A percentile compares a stretch with the other conserved stretches of the same genome.
These are phyloP conservation scores for Drosophila truncata DNA, from an alignment of 1,140 invertebrate species.

Conservation along the genomic window DNA sequence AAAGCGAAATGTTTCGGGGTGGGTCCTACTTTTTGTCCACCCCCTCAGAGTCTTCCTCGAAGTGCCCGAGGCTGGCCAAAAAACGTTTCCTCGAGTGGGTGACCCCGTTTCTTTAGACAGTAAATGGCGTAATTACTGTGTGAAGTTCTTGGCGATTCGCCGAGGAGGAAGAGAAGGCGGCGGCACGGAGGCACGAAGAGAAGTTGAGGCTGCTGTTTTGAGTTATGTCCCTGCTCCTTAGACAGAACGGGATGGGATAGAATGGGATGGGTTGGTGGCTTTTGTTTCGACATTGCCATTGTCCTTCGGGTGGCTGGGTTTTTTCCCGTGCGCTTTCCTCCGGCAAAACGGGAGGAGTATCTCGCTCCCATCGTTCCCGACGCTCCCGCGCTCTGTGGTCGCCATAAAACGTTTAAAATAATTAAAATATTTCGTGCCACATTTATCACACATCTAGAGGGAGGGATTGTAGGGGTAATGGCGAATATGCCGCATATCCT, in stretches of 20 bases:
- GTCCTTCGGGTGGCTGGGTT: conserved; percentile 54
- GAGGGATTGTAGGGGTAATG: conserved; percentile 49
- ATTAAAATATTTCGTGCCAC: conserved; percentile 85
- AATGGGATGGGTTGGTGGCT: conserved; percentile 34
- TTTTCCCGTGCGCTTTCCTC: conserved; percentile 41
- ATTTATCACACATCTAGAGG: conserved; percentile 70
- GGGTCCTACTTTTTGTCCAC: conserved; percentile 29
- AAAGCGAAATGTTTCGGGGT: conserved; percentile 42
- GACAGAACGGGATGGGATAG: conserved; percentile 23
- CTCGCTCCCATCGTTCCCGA: conserved; percentile 52
- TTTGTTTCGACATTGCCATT: conserved; percentile 73
- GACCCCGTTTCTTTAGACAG: conserved; percentile 73
- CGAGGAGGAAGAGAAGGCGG: not conserved
- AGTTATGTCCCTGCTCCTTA: conserved; percentile 68
- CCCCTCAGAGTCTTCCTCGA: conserved; percentile 10
- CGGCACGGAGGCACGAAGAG: conserved; percentile 1
- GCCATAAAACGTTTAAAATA: conserved; percentile 85
- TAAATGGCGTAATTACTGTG: conserved; percentile 83
- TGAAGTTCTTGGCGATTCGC: conserved; percentile 58
- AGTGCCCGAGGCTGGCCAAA: conserved; percentile 49
- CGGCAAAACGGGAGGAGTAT: conserved; percentile 50
- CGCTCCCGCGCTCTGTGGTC: conserved; percentile 53
- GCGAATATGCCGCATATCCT: conserved; percentile 77
- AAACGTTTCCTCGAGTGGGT: conserved; percentile 70
- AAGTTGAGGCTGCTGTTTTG: conserved; percentile 61